Percentiles rank a stretch among this genome's conserved stretches.
Evolutionary conservation across 2,888 invertebrate genomes (phyloP).

Genomic region (Napeogenes inachia): DNA sequence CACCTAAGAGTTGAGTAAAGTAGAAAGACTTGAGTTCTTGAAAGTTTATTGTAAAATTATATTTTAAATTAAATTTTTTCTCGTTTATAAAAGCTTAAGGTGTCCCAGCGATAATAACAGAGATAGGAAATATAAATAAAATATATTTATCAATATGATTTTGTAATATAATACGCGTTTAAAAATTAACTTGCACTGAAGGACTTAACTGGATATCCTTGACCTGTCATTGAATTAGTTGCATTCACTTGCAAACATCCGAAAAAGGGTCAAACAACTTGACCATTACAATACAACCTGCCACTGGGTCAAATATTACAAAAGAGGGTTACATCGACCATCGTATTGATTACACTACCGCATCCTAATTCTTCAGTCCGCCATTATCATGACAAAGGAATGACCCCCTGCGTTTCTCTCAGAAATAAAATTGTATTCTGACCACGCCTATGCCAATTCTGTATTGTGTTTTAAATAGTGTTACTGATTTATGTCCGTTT

Average conservation of each 20-base stretch:
- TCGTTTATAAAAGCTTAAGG: no score
- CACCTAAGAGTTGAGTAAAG: conserved; percentile 30
- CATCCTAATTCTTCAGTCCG: conserved; percentile 44
- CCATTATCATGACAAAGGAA: conserved; percentile 59
- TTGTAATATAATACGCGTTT: no score
- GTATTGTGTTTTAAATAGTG: conserved; percentile 39
- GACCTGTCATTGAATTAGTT: conserved; percentile 28
- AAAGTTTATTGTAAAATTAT: conserved; percentile 17
- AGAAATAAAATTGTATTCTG: conserved; percentile 46
- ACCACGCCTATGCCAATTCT: conserved; percentile 45
- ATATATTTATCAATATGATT: no score
- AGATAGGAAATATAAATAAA: no score
- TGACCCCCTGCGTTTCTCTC: conserved; percentile 51
- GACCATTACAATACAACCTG: conserved; percentile 56
- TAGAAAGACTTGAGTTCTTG: conserved; percentile 18
- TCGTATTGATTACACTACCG: conserved; percentile 52
- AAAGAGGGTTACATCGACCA: conserved; percentile 42
- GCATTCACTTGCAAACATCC: conserved; percentile 25
- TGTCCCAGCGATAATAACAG: no score
- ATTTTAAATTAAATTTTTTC: background rate
- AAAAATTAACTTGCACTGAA: conserved; percentile 10
- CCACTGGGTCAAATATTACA: conserved; percentile 56
- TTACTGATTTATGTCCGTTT: conserved; percentile 40
- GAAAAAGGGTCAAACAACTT: conserved; percentile 36
- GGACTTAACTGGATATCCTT: conserved; percentile 28